These are phyloP conservation scores for Antennarius striatus DNA, from an alignment of 2,113 vertebrate genomes.

Conservation along the genomic window DNA sequence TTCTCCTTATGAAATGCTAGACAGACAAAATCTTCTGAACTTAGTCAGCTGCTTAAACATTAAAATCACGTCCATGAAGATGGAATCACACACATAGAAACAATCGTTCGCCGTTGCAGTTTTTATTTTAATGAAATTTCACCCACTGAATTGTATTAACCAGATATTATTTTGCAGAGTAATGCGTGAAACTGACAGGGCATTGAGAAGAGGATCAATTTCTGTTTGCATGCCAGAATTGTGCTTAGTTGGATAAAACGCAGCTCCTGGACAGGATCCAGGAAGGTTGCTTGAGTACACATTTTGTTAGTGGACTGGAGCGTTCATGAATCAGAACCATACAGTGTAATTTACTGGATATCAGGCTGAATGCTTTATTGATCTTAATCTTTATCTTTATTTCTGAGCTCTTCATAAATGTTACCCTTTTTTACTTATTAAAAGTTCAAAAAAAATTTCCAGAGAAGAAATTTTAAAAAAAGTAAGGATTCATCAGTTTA, in stretches of 20 bases:
- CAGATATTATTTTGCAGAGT: slow-evolving; percentile 32
- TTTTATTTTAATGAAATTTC: slow-evolving; percentile 30
- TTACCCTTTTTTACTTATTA: not conserved
- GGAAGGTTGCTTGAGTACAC: slow-evolving; percentile 20
- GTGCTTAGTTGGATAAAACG: slow-evolving; percentile 38
- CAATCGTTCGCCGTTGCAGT: slow-evolving; percentile 20
- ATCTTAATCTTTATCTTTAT: too few species aligned
- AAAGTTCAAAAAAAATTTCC: not conserved
- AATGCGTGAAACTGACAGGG: slow-evolving; percentile 50
- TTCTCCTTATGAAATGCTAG: slow-evolving; percentile 14
- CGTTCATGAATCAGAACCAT: slow-evolving; percentile 28
- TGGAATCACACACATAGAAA: slow-evolving; percentile 15
- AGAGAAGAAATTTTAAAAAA: not conserved
- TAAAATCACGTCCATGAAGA: slow-evolving; percentile 18
- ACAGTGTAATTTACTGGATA: slow-evolving; percentile 20
- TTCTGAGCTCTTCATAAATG: too few species aligned
- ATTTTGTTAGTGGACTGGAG: slow-evolving; percentile 29
- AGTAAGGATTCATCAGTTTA: not conserved
- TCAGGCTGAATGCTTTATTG: not conserved
- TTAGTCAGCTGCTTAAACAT: slow-evolving; percentile 31
- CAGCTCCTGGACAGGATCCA: slow-evolving; percentile 41
- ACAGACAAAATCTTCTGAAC: not conserved
- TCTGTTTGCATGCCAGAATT: slow-evolving; percentile 48
- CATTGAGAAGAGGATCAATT: slow-evolving; percentile 35
- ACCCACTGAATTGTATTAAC: slow-evolving; percentile 35